A percentile compares a stretch with the other conserved stretches of the same genome.
phyloP scores from a whole-genome alignment of 2,113 vertebrate genomes.

The Thryonomys swinderianus region DNA sequence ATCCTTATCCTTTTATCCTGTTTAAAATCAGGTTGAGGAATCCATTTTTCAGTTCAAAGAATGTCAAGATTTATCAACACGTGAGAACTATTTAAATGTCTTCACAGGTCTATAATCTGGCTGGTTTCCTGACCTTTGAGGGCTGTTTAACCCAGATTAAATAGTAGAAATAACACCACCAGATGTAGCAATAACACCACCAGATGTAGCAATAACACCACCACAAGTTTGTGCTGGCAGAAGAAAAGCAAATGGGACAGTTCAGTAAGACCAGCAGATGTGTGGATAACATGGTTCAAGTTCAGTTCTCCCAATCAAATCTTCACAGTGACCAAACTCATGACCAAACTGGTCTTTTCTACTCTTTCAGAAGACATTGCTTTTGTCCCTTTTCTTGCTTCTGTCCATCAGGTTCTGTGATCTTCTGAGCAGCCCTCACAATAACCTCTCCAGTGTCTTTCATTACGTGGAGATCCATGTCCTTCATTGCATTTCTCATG shows the following conservation, averaged over 20 bases:
- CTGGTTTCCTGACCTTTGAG: background rate
- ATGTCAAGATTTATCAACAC: background rate
- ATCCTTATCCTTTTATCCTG: slow-evolving; percentile 14
- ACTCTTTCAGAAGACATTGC: background rate
- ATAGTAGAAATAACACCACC: background rate
- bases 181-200: background rate
- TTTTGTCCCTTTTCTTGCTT: background rate
- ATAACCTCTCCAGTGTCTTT: background rate
- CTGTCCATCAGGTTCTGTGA: background rate
- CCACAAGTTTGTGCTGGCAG: background rate
- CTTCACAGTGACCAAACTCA: background rate
- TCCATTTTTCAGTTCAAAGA: background rate
- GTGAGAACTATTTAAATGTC: background rate
- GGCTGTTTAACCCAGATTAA: slow-evolving; percentile 49
- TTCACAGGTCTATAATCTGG: slow-evolving; percentile 41
- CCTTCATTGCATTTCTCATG: background rate
- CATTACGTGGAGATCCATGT: background rate
- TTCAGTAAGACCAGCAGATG: background rate
- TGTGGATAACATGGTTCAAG: background rate
- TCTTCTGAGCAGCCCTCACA: slow-evolving; percentile 40
- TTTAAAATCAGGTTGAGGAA: slow-evolving; percentile 47
- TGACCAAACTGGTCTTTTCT: background rate
- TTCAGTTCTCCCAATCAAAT: background rate
- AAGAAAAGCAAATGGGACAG: background rate
- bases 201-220: background rate